Percentiles rank a stretch among this genome's conserved stretches.
Evolutionary conservation across 2,113 vertebrate species (phyloP).

Genomic region (Catagonus wagneri): DNA sequence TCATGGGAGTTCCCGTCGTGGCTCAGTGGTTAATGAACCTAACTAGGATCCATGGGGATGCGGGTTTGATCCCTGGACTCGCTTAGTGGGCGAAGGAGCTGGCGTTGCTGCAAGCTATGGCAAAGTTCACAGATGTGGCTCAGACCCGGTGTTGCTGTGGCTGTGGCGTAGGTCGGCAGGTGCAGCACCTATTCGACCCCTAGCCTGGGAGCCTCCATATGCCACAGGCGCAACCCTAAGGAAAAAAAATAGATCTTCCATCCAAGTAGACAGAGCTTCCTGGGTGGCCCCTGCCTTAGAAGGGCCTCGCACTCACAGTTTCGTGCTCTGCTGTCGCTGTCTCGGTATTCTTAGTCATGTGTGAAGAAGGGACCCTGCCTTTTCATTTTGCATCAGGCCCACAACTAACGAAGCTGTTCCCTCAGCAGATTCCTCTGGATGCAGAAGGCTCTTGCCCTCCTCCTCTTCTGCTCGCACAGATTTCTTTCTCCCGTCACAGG

Average conservation of each 20-base stretch:
- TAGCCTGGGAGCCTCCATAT: too few species aligned
- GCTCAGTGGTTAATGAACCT: too few species aligned
- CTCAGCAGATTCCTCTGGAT: background rate
- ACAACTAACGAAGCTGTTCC: rapidly evolving
- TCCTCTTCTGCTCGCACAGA: background rate
- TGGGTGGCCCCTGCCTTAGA: background rate
- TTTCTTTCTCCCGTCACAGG: background rate
- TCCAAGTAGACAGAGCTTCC: background rate
- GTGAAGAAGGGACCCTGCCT: background rate
- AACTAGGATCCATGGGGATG: too few species aligned
- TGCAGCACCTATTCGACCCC: too few species aligned
- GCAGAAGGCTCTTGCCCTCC: background rate
- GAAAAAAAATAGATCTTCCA: background rate
- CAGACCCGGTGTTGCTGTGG: too few species aligned
- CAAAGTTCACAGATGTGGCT: too few species aligned
- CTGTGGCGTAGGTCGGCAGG: too few species aligned
- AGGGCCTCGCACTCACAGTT: background rate
- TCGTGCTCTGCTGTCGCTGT: background rate
- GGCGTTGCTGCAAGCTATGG: too few species aligned
- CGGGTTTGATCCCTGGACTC: too few species aligned
- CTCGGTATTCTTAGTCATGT: background rate
- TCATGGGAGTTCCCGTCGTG: too few species aligned
- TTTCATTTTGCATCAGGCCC: background rate
- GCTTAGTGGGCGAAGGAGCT: too few species aligned
- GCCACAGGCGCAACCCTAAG: too few species aligned